These are phyloP conservation scores for Eurois occulta DNA, from an alignment of 2,888 invertebrate species.

Conservation along the genomic window DNA sequence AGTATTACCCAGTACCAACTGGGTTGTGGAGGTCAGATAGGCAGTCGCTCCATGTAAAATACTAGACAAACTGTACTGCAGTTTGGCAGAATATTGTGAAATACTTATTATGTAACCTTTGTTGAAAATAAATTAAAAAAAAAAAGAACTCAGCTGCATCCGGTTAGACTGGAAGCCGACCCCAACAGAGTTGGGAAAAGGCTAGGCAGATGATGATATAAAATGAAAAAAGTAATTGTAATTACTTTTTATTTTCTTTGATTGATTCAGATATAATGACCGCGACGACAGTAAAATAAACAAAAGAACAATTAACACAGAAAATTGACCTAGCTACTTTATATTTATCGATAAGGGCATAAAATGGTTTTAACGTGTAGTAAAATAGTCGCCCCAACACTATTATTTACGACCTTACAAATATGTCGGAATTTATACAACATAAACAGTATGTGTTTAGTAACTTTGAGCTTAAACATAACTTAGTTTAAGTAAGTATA, in stretches of 20 bases:
- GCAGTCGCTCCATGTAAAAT: no score
- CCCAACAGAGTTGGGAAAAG: no score
- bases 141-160: no score
- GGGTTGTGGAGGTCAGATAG: no score
- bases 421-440: conserved; percentile 17
- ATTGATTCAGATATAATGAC: background rate
- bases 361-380: conserved; percentile 5
- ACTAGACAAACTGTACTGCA: no score
- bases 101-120: no score
- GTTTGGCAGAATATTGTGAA: no score
- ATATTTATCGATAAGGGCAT: background rate
- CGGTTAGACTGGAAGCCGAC: no score
- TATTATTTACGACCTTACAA: conserved; percentile 33
- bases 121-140: no score
- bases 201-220: no score
- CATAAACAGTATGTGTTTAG: background rate
- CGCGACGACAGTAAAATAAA: background rate
- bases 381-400: conserved; percentile 2
- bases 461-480: background rate
- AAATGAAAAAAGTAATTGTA: background rate
- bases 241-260: background rate
- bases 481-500: background rate
- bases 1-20: no score
- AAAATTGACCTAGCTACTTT: conserved; percentile 9
- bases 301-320: conserved; percentile 6